phyloP scores from a whole-genome alignment of 2,113 vertebrate species.

The Antigone vipio region DNA sequence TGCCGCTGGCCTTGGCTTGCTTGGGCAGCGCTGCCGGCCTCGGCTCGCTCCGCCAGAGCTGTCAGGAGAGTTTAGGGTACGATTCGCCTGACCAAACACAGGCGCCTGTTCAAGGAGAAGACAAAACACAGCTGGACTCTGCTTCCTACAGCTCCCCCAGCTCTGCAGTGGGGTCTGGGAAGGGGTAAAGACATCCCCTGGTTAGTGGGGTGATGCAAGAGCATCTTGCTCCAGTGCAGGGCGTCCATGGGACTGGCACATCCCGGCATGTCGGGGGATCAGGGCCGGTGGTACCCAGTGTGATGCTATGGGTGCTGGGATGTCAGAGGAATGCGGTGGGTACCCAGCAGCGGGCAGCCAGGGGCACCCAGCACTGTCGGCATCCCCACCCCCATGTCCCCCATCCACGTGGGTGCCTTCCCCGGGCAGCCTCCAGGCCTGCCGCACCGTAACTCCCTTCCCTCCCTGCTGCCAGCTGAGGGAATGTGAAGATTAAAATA shows the following conservation, averaged over 20 bases:
- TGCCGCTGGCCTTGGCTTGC: accelerated
- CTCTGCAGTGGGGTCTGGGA: accelerated
- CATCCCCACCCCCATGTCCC: accelerated
- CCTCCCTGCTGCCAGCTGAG: not conserved
- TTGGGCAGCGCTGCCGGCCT: accelerated
- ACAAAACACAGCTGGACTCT: not conserved
- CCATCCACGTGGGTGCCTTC: not conserved
- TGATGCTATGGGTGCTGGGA: not conserved
- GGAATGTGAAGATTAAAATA: conserved; percentile 43
- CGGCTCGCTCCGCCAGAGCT: not conserved
- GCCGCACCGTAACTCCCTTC: not conserved
- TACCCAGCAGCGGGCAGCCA: not conserved
- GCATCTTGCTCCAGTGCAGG: not conserved
- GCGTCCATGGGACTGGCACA: not conserved
- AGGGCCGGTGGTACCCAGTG: not conserved
- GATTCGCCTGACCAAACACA: not conserved
- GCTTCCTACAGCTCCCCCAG: not conserved
- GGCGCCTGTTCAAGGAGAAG: not conserved
- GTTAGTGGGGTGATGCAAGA: not conserved
- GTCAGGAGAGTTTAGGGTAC: not conserved
- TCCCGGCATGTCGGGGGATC: accelerated
- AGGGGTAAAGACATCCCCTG: not conserved
- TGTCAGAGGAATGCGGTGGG: not conserved
- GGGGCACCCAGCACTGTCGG: not conserved
- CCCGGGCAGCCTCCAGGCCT: not conserved